Evolutionary conservation across 2,888 invertebrate species (phyloP).

Genomic region (Athripsodes cinereus): DNA sequence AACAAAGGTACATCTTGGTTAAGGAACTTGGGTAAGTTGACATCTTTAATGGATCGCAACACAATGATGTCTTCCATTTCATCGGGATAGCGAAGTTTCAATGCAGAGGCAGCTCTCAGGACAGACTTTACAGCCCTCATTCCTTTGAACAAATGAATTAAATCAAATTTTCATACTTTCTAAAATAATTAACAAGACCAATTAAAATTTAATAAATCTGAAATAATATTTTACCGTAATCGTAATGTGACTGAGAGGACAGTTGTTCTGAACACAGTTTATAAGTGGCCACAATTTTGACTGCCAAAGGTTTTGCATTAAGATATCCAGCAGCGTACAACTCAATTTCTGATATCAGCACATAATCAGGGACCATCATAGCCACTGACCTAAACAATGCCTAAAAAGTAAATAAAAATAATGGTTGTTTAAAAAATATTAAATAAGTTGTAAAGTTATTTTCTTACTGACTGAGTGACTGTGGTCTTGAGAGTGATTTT

Average conservation of each 20-base stretch:
- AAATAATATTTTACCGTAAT: slow-evolving; percentile 69
- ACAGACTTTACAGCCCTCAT: slow-evolving; percentile 96
- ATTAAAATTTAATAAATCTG: too few species aligned
- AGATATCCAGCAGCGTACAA: slow-evolving; percentile 90
- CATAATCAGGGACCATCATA: slow-evolving; percentile 98
- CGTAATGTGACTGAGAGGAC: slow-evolving; percentile 90
- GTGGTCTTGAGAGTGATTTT: too few species aligned
- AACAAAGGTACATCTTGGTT: slow-evolving; percentile 85
- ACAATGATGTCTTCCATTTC: slow-evolving; percentile 84
- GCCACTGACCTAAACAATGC: slow-evolving; percentile 90
- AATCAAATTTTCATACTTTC: too few species aligned
- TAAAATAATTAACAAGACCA: too few species aligned
- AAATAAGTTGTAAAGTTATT: too few species aligned
- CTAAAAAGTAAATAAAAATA: slow-evolving; percentile 36
- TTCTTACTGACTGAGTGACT: too few species aligned
- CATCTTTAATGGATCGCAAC: slow-evolving; percentile 86
- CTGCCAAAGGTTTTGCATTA: slow-evolving; percentile 77
- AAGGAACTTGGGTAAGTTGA: slow-evolving; percentile 90
- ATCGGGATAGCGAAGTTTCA: slow-evolving; percentile 83
- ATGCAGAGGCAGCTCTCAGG: slow-evolving; percentile 81
- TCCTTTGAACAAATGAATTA: slow-evolving; percentile 37
- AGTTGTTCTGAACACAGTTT: slow-evolving; percentile 89
- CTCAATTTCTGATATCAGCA: slow-evolving; percentile 89
- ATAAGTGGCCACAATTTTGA: slow-evolving; percentile 94
- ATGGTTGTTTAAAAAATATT: too few species aligned